Conservation (phyloP, 2,797 vertebrate genomes). For the Bryconaethiops microstoma region DNA sequence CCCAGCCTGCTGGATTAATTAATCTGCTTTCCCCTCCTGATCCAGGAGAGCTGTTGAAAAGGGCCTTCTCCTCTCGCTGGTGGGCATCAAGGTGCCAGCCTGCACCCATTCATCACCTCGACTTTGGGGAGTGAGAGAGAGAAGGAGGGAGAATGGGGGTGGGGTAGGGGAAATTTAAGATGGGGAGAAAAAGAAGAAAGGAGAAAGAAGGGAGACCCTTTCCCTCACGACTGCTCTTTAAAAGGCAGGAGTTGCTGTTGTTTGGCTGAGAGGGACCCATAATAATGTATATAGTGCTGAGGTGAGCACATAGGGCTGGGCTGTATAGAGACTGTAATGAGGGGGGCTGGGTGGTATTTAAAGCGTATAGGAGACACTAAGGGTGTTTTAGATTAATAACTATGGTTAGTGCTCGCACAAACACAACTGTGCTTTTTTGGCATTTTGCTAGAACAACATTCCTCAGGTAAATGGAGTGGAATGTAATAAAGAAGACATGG, state of each 20-base stretch:
- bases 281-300: constrained; percentile 54
- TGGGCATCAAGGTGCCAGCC: constrained; percentile 74
- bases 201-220: constrained; percentile 23
- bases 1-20: constrained; percentile 80
- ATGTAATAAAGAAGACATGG: constrained; percentile 5
- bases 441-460: constrained; percentile 3
- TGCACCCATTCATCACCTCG: constrained; percentile 78
- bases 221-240: constrained; percentile 50
- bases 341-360: constrained; percentile 43
- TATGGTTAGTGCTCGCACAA: constrained; percentile 18
- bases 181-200: constrained; percentile 42
- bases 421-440: neutral
- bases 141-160: constrained; percentile 27
- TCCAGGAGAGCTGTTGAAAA: constrained; percentile 75
- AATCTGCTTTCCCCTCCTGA: constrained; percentile 74
- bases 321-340: constrained; percentile 43
- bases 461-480: constrained; percentile 2
- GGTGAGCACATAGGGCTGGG: constrained; percentile 39
- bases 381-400: constrained; percentile 35
- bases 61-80: constrained; percentile 72
- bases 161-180: constrained; percentile 6
- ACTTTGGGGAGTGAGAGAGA: constrained; percentile 46
- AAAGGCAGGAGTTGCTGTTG: constrained; percentile 54
- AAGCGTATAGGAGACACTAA: constrained; percentile 25
- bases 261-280: constrained; percentile 47